Evolutionary conservation across 2,888 invertebrate species (phyloP), one percentile per base, ranked within the genome.

Genomic region (Pachymerium ferrugineum): DNA sequence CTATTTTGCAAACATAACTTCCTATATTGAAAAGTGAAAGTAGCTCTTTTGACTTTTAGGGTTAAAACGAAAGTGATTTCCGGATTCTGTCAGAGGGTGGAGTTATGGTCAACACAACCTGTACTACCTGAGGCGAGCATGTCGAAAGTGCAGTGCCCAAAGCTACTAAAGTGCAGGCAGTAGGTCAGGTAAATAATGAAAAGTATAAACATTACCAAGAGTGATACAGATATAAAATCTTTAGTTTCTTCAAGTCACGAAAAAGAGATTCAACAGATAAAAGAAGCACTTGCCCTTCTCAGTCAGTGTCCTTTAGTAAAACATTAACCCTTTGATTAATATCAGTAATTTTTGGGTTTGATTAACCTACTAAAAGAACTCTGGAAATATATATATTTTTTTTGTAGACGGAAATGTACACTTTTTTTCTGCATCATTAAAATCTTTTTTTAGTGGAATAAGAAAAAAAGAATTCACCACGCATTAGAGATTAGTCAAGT

Each of bases 51-150:
- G 47, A n/a, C 38, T 38, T 2, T 38, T 16, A 19, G 6, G 47
- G n/a, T n/a, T n/a, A n/a, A n/a, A n/a, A n/a, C n/a, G 47, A 47
- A 47, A 47, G 47, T 47, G 47, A 47, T 47, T 47, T 47, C 47
- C 47, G 47, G 47, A 47, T 47, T 47, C 19, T 47, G 47, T 47
- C 47, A 47, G n/a, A 47, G 47, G 47, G 47, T 47, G 47, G 47
- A 47, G 47, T 47, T 47, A 47, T 47, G 47, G 47, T 47, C 47
- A 47, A 16, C n/a, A 22, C 10, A 14, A 47, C 47, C 47, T 47
- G 47, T 22, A 47, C 47, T 19, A 47, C 47, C 47, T 2, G 14
- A 16, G 47, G 47, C 47, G 16, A 47, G 6, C 22, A 22, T 47
- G 47, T 22, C 22, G 19, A 47, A 47, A 47, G 47, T 47, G 47